These are phyloP conservation scores for Myrmophylax atrothorax DNA, from an alignment of 2,113 vertebrate genomes.

Conservation along the genomic window DNA sequence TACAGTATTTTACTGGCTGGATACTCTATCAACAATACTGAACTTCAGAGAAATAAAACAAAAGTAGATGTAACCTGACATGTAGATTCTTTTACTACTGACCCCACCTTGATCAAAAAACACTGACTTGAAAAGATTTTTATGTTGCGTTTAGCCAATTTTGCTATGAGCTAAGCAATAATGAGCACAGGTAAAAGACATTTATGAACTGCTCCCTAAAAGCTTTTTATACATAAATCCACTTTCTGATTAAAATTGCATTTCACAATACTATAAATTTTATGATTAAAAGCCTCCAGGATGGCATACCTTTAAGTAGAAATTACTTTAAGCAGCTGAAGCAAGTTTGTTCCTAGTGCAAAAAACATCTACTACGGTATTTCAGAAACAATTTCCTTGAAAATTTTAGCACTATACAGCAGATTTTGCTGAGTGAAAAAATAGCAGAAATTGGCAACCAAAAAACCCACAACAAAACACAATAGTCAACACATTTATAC, in stretches of 20 bases:
- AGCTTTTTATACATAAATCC: neutral
- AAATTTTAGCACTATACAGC: neutral
- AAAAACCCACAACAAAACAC: neutral
- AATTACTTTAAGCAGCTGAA: neutral
- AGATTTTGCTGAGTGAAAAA: neutral
- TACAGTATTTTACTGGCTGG: neutral
- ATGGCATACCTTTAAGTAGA: neutral
- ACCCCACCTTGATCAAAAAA: neutral
- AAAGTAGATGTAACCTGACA: neutral
- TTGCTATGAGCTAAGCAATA: neutral
- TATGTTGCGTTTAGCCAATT: neutral
- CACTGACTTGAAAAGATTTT: neutral
- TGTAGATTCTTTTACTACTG: neutral
- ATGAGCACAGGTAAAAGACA: neutral
- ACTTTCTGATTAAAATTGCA: neutral
- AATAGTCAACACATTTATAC: neutral
- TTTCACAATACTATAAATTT: neutral
- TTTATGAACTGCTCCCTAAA: neutral
- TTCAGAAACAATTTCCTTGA: neutral
- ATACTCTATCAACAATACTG: neutral
- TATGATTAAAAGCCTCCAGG: neutral
- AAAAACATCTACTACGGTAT: neutral
- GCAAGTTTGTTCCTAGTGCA: neutral
- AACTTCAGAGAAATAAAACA: neutral
- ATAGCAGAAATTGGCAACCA: fast-evolving